These are phyloP conservation scores for Pissodes strobi DNA, from an alignment of 1,140 invertebrate species.

Conservation along the genomic window DNA sequence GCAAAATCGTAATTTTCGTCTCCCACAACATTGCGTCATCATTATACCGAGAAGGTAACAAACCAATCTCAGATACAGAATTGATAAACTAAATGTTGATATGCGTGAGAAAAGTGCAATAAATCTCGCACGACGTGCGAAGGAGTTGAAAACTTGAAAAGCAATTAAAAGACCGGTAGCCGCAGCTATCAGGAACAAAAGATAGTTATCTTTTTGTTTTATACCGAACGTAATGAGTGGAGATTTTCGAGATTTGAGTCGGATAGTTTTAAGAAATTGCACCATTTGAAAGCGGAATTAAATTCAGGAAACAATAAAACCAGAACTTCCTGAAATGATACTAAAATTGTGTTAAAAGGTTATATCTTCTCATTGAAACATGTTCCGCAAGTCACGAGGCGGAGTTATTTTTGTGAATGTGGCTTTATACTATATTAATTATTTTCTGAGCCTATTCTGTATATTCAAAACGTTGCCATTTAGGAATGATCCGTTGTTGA, in stretches of 20 bases:
- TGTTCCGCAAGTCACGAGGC: too few relatives aligned
- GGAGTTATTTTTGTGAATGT: too few relatives aligned
- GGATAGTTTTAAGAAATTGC: neutral
- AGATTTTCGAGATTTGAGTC: neutral
- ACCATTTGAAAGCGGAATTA: too few relatives aligned
- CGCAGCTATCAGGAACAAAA: conserved; percentile 26
- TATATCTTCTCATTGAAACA: too few relatives aligned
- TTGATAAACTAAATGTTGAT: conserved; percentile 14
- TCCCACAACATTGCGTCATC: conserved; percentile 3
- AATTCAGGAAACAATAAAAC: too few relatives aligned
- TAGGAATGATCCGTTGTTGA: too few relatives aligned
- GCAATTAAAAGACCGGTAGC: conserved; percentile 35
- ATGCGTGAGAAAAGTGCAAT: conserved; percentile 29
- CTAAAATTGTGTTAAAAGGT: too few relatives aligned
- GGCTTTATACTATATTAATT: too few relatives aligned
- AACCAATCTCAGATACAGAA: conserved; percentile 10
- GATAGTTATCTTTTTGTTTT: conserved; percentile 27
- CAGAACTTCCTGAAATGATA: too few relatives aligned
- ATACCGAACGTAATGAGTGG: conserved; percentile 18
- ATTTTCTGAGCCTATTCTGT: too few relatives aligned
- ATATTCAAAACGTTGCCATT: too few relatives aligned
- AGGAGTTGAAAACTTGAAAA: conserved; percentile 35
- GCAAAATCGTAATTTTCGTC: too few relatives aligned
- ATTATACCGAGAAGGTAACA: neutral
- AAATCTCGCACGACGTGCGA: conserved; percentile 27